Conservation (phyloP, 2,888 invertebrate genomes). For the Tiliacea aurago region DNA sequence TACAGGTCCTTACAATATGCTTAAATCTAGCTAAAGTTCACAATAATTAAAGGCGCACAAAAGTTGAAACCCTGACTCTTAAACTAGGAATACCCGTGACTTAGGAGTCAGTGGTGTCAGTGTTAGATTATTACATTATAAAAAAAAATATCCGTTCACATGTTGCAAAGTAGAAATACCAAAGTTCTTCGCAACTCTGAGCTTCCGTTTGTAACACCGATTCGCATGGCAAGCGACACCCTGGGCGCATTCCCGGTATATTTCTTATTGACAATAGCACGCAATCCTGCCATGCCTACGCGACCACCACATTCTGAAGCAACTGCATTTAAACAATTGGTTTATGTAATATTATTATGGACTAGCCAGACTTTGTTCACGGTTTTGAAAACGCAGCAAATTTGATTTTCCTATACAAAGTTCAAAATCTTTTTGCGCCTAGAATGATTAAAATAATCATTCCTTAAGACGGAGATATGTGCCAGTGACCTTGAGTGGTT, state of each 20-base stretch:
- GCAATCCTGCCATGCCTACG: conserved; percentile 33
- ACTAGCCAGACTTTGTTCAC: not conserved
- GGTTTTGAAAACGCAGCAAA: not conserved
- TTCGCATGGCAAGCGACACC: conserved; percentile 37
- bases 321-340: not conserved
- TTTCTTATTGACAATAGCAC: conserved; percentile 51
- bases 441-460: too few relatives aligned
- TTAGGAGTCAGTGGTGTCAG: too few relatives aligned
- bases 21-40: too few relatives aligned
- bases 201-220: conserved; percentile 26
- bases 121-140: not conserved
- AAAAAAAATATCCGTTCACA: not conserved
- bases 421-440: too few relatives aligned
- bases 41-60: too few relatives aligned
- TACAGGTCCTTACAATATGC: too few relatives aligned
- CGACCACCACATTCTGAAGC: conserved; percentile 26
- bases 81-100: too few relatives aligned
- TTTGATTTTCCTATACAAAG: not conserved
- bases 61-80: too few relatives aligned
- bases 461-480: too few relatives aligned
- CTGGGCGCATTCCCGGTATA: conserved; percentile 38
- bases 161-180: conserved; percentile 12
- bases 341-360: conserved; percentile 19
- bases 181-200: conserved; percentile 13
- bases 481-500: too few relatives aligned